Evolutionary conservation across 2,113 vertebrate genomes (phyloP).

Genomic region (Serilophus lunatus): DNA sequence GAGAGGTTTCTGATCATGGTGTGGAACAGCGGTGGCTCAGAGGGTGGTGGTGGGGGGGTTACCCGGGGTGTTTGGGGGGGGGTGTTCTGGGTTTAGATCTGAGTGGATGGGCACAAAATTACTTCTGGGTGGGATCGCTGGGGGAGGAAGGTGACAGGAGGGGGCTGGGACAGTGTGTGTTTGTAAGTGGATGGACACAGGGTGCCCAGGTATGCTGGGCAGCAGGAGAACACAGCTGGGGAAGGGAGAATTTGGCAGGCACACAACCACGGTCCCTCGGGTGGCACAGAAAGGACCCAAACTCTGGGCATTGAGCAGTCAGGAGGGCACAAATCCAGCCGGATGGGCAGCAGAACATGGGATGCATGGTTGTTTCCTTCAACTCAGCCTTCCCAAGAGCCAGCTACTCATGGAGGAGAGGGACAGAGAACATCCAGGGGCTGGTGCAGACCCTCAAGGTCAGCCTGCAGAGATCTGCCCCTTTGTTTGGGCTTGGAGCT

Average conservation of each 20-base stretch:
- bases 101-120: neutral
- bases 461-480: neutral
- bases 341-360: neutral
- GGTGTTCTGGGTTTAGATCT: neutral
- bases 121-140: no score
- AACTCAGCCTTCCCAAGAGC: neutral
- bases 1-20: neutral
- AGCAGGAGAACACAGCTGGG: neutral
- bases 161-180: neutral
- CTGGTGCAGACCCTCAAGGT: neutral
- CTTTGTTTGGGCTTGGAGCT: neutral
- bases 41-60: neutral
- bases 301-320: rapidly evolving
- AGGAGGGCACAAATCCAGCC: neutral
- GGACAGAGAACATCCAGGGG: neutral
- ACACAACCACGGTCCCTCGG: rapidly evolving
- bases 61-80: neutral
- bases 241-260: neutral
- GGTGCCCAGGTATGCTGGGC: rapidly evolving
- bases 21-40: neutral
- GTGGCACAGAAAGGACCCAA: neutral
- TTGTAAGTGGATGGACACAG: rapidly evolving
- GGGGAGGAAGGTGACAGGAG: neutral
- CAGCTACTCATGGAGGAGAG: neutral
- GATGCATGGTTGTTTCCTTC: neutral